Conservation (phyloP, 2,113 vertebrate species). For the Tonatia bakeri region DNA sequence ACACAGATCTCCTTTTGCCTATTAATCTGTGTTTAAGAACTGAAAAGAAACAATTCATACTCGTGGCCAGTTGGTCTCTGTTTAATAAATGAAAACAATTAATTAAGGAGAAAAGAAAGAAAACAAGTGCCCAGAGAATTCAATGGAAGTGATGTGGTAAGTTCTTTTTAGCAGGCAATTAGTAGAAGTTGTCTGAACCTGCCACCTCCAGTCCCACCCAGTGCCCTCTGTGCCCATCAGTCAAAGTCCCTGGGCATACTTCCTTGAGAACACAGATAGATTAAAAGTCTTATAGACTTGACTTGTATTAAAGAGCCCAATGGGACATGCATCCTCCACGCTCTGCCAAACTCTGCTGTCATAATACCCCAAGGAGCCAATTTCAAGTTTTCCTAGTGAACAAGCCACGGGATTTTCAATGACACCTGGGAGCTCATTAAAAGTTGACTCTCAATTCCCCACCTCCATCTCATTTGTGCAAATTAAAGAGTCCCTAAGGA, state of each 20-base stretch:
- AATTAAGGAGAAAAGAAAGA: background rate
- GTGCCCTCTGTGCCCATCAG: background rate
- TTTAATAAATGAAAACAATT: background rate
- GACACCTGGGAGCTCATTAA: slow-evolving; percentile 30
- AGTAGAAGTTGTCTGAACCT: background rate
- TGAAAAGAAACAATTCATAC: background rate
- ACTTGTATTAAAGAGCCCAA: background rate
- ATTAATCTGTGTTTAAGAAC: background rate
- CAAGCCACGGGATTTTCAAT: background rate
- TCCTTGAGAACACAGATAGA: background rate
- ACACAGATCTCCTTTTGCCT: background rate
- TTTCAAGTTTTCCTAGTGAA: slow-evolving; percentile 14
- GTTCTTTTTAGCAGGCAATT: background rate
- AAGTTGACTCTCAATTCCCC: background rate
- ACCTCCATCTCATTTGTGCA: background rate
- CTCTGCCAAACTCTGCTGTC: background rate
- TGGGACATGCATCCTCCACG: background rate
- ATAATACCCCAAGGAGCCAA: background rate
- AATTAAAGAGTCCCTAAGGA: background rate
- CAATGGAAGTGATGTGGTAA: background rate
- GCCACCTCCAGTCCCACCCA: background rate
- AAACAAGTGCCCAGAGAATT: background rate
- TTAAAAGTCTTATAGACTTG: background rate
- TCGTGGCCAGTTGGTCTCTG: background rate
- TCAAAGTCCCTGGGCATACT: background rate